phyloP scores from a whole-genome alignment of 2,888 invertebrate species.

The Nudaria mundana region DNA sequence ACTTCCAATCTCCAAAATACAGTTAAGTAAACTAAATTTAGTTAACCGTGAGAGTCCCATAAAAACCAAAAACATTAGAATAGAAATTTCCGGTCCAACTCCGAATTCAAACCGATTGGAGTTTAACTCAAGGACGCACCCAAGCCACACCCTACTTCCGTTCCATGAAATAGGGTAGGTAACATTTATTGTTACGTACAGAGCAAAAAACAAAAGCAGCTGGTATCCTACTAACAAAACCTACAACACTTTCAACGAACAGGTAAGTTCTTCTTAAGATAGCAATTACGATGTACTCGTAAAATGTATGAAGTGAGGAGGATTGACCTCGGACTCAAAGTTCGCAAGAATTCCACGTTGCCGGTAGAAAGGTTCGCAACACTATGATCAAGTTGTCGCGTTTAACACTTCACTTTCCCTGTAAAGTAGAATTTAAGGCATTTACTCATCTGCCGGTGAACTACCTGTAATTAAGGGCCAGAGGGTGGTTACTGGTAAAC shows the following conservation, averaged over 20 bases:
- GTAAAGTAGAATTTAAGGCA: slow-evolving; percentile 73
- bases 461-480: slow-evolving; percentile 64
- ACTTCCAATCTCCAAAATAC: not conserved
- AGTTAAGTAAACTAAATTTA: not conserved
- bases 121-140: slow-evolving; percentile 66
- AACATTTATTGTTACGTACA: slow-evolving; percentile 44
- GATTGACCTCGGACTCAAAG: slow-evolving; percentile 38
- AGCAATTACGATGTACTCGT: slow-evolving; percentile 48
- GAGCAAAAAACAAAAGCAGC: slow-evolving; percentile 59
- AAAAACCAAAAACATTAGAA: slow-evolving; percentile 25
- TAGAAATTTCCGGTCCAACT: slow-evolving; percentile 57
- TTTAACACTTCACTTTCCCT: slow-evolving; percentile 77
- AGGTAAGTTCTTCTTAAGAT: slow-evolving; percentile 29
- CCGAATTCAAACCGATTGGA: slow-evolving; percentile 34
- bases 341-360: slow-evolving; percentile 54
- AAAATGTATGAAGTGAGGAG: slow-evolving; percentile 47
- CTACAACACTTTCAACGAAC: slow-evolving; percentile 20
- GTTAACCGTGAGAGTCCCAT: not conserved
- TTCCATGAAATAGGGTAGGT: slow-evolving; percentile 65
- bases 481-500: slow-evolving; percentile 48
- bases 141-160: slow-evolving; percentile 74
- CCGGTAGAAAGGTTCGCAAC: slow-evolving; percentile 50
- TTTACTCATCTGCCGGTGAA: slow-evolving; percentile 77
- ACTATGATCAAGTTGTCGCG: slow-evolving; percentile 74
- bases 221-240: slow-evolving; percentile 27